These are phyloP conservation scores for Paralinhomoeus sp. DNA, from an alignment of 2,888 invertebrate genomes.

Conservation along the genomic window DNA sequence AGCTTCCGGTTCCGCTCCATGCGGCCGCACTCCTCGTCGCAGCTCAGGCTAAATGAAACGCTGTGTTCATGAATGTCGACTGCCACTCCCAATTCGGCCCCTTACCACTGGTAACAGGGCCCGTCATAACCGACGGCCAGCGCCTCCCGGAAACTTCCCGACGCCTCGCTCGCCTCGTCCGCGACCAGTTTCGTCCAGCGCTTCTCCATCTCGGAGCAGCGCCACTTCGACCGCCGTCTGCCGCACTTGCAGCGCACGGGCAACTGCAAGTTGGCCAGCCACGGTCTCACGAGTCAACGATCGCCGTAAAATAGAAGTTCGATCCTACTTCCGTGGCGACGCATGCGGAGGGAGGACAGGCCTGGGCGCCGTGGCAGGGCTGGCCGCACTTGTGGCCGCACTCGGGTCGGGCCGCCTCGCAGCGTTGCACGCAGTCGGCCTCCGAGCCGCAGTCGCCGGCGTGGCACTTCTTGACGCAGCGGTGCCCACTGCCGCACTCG, in stretches of 20 bases:
- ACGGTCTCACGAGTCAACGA: no score
- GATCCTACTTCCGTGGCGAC: slow-evolving; percentile 1
- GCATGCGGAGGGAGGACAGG: slow-evolving; percentile 46
- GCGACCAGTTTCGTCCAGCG: no score
- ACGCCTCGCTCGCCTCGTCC: no score
- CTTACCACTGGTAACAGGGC: no score
- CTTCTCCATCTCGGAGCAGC: slow-evolving; percentile 11
- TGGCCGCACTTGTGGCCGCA: slow-evolving; percentile 70
- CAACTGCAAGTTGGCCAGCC: slow-evolving; percentile 39
- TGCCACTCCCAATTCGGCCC: not conserved
- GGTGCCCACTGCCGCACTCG: slow-evolving; percentile 55
- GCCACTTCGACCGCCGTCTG: slow-evolving; percentile 7
- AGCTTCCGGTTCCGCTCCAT: slow-evolving; percentile 63
- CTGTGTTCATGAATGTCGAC: no score
- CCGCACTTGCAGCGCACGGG: slow-evolving; percentile 22
- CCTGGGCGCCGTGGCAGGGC: slow-evolving; percentile 47
- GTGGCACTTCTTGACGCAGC: slow-evolving; percentile 57
- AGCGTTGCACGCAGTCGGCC: slow-evolving; percentile 49
- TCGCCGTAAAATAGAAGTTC: not conserved
- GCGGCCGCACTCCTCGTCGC: slow-evolving; percentile 67
- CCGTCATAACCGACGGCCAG: no score
- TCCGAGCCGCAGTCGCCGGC: slow-evolving; percentile 46
- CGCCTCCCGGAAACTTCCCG: no score
- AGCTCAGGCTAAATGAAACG: slow-evolving; percentile 44
- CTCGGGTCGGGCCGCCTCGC: slow-evolving; percentile 39